Conservation (phyloP, 1,140 invertebrate genomes). For the Venturia canescens region DNA sequence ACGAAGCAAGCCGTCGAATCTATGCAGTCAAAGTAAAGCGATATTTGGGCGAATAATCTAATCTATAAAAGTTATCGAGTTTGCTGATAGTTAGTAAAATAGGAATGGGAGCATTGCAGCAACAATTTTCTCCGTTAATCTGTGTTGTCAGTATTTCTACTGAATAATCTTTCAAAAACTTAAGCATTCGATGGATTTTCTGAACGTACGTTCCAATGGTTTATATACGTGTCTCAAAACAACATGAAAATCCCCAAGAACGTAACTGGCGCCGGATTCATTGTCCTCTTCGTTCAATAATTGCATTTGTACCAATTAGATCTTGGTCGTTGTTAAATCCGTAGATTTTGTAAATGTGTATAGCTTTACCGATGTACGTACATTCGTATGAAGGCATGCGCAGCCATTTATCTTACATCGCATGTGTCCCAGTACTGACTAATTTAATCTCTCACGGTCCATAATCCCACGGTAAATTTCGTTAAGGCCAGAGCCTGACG, state of each 20-base stretch:
- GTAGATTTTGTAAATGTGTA: not conserved
- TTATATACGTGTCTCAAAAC: not conserved
- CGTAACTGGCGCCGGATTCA: not conserved
- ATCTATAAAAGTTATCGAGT: too few species aligned
- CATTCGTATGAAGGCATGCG: not conserved
- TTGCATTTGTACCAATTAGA: constrained; percentile 33
- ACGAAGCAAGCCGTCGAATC: too few species aligned
- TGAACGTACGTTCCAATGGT: too few species aligned
- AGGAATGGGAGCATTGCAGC: not conserved
- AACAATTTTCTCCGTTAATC: too few species aligned
- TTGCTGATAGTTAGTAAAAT: too few species aligned
- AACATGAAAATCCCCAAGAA: not conserved
- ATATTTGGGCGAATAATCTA: too few species aligned
- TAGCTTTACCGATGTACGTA: not conserved
- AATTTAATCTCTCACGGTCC: constrained; percentile 38
- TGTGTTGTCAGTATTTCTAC: too few species aligned
- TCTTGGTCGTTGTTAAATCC: not conserved
- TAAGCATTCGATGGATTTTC: too few species aligned
- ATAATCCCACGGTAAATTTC: constrained; percentile 28
- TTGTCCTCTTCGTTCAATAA: constrained; percentile 31
- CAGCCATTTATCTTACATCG: not conserved
- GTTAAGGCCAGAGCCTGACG: constrained; percentile 6
- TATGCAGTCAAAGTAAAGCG: too few species aligned
- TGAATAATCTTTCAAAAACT: too few species aligned
- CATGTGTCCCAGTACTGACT: constrained; percentile 11